These are phyloP conservation scores for Sinocyclocheilus rhinocerous DNA, from an alignment of 2,113 vertebrate genomes.

Conservation along the genomic window DNA sequence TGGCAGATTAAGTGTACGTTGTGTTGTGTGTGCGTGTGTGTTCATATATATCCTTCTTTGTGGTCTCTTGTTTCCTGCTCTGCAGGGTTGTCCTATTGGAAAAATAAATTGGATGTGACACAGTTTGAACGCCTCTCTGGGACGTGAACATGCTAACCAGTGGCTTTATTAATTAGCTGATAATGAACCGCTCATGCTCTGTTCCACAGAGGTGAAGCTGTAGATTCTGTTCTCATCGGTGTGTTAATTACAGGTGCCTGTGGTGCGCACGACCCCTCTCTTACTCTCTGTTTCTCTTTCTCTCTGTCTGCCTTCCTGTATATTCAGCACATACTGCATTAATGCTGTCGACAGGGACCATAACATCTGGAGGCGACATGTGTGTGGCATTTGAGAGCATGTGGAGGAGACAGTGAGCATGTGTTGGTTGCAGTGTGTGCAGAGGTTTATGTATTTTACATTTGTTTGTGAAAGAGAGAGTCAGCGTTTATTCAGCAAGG, in stretches of 20 bases:
- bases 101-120: constrained; percentile 65
- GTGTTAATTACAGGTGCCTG: constrained; percentile 61
- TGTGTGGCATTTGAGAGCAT: background rate
- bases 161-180: constrained; percentile 65
- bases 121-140: constrained; percentile 60
- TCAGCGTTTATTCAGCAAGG: no score
- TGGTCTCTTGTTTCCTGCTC: constrained; percentile 36
- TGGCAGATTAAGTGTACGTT: background rate
- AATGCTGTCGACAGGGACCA: background rate
- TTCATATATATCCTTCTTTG: constrained; percentile 16
- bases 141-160: constrained; percentile 60
- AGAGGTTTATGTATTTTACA: no score
- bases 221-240: constrained; percentile 58
- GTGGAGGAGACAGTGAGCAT: background rate
- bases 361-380: background rate
- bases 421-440: background rate
- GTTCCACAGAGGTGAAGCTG: constrained; percentile 51
- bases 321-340: constrained; percentile 13
- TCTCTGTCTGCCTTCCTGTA: background rate
- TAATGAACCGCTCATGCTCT: constrained; percentile 64
- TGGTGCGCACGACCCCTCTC: constrained; percentile 2
- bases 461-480: background rate
- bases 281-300: background rate
- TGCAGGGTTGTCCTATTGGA: constrained; percentile 47
- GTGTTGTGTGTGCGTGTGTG: background rate